A percentile compares a stretch with the other conserved stretches of the same genome.
phyloP scores from a whole-genome alignment of 2,113 vertebrate species.

The Ondatra zibethicus region DNA sequence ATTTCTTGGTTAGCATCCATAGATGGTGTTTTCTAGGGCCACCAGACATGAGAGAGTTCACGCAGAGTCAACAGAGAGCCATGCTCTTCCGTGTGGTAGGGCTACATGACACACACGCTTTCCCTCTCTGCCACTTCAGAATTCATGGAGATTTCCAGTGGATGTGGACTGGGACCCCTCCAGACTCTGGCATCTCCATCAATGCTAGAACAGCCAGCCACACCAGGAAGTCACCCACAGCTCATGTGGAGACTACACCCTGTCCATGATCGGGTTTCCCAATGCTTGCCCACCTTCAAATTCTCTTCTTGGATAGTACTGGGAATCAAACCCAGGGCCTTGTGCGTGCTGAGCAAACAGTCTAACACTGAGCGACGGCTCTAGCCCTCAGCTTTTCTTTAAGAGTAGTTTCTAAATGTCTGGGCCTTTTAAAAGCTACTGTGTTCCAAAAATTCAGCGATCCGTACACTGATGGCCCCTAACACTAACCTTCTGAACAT shows the following conservation, averaged over 20 bases:
- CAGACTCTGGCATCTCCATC: not conserved
- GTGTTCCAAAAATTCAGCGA: not conserved
- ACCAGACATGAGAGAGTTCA: not conserved
- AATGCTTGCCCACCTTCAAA: not conserved
- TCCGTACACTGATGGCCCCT: not conserved
- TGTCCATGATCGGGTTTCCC: not conserved
- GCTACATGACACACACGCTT: fast-evolving
- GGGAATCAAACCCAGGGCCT: not conserved
- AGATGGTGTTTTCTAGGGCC: not conserved
- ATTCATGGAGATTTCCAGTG: not conserved
- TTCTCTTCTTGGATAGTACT: no score
- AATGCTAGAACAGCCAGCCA: not conserved
- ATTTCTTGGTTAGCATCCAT: not conserved
- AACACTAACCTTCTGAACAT: not conserved
- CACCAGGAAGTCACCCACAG: not conserved
- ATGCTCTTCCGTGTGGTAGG: fast-evolving
- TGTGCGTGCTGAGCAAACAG: not conserved
- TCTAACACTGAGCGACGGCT: not conserved
- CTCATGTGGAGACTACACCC: not conserved
- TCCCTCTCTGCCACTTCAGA: not conserved
- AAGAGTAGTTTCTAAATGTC: not conserved
- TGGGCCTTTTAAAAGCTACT: not conserved
- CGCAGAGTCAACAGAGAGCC: not conserved
- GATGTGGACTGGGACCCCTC: not conserved
- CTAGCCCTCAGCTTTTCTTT: not conserved